Evolutionary conservation across 1,140 invertebrate genomes (phyloP), one percentile per base, ranked within the genome.

Genomic region (Antheraea pernyi): DNA sequence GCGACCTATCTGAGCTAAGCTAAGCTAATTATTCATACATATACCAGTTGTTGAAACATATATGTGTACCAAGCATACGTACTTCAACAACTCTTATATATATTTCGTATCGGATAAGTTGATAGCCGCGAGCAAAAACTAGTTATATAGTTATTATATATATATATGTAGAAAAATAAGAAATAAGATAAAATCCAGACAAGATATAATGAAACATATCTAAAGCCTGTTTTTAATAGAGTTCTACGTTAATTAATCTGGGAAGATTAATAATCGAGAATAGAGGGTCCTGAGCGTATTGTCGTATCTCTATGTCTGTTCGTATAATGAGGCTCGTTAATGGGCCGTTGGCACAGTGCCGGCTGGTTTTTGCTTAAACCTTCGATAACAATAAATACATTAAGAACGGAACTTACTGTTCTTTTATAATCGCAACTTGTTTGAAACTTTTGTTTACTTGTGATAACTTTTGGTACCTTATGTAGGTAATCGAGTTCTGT

Each of bases 301-400:
- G 68, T 71, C 70, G 68, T 67, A 53, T 48, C 67, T n/a, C 65
- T 65, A 70, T 68, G 68, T 70, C 74, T 83, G 79, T 82, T 80
- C 81, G 75, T 80, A 76, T 82, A 80, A 84, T 84, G 80, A 83
- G 75, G 65, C 76, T 77, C 81, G 80, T 84, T 85, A 84, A 81
- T 80, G 78, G 74, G 80, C 69, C 79, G 73, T 82, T 86, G 85
- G 86, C 85, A 65, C 58, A 65, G 48, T 72, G 80, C 85, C 86
- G 69, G 48, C 48, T 46, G 59, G 60, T 19, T 58, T 48, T 53
- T 65, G 61, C 65, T 37, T 71, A 65, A 71, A 71, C 71, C 75
- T 73, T 65, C 68, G 68, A 73, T 75, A 71, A 71, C 64, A 65
- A 65, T 65, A 65, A 65, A 65, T 65, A 65, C 64, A 36, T 22